These are phyloP conservation scores for Poicephalus meyeri DNA, from an alignment of 2,113 vertebrate species.

Conservation along the genomic window DNA sequence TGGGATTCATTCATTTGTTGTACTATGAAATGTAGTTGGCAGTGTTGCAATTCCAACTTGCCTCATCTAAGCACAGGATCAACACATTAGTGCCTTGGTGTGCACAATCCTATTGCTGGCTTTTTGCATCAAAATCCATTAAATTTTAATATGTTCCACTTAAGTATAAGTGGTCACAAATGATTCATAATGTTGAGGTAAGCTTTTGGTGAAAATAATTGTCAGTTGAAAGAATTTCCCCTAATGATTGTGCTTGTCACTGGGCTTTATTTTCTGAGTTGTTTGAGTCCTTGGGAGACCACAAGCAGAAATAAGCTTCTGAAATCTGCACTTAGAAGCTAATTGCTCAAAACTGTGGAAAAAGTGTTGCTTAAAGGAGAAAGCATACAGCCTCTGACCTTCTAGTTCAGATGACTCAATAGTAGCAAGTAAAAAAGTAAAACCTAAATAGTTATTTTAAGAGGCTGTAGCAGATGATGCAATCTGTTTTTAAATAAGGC, in stretches of 20 bases:
- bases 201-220: conserved; percentile 68
- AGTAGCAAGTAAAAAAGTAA: background rate
- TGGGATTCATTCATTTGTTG: conserved; percentile 70
- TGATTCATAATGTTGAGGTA: conserved; percentile 71
- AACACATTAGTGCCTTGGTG: conserved; percentile 69
- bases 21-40: conserved; percentile 56
- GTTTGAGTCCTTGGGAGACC: conserved; percentile 5
- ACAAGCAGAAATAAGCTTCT: background rate
- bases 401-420: conserved; percentile 37
- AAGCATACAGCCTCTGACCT: background rate
- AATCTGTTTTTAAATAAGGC: background rate
- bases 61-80: conserved; percentile 62
- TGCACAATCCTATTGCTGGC: conserved; percentile 40
- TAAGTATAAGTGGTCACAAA: conserved; percentile 74
- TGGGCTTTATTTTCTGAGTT: conserved; percentile 38
- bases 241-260: conserved; percentile 49
- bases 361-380: conserved; percentile 41
- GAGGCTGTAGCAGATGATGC: background rate
- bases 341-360: conserved; percentile 5
- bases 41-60: conserved; percentile 38
- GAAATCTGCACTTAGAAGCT: background rate
- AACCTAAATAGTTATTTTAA: conserved; percentile 6
- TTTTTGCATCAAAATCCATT: conserved; percentile 66
- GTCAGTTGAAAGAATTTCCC: conserved; percentile 46
- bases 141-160: conserved; percentile 73